phyloP scores from a whole-genome alignment of 2,113 vertebrate species.

The Forbesichthys papilliferus region DNA sequence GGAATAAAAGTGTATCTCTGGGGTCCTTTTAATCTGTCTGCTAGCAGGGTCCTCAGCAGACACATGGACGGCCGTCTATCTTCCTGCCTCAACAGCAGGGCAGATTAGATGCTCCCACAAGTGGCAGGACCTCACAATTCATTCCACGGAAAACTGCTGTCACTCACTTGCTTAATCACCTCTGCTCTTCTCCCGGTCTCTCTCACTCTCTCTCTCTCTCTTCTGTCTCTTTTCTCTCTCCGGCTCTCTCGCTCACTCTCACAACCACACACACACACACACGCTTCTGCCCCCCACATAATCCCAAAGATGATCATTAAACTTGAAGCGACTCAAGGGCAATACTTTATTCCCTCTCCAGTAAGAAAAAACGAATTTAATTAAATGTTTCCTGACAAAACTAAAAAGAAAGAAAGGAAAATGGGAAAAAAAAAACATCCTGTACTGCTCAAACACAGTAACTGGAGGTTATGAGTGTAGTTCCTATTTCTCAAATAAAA shows the following conservation, averaged over 20 bases:
- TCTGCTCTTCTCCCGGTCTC: constrained; percentile 3
- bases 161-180: constrained; percentile 54
- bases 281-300: constrained; percentile 18
- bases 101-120: constrained; percentile 54
- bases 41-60: constrained; percentile 40
- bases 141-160: constrained; percentile 52
- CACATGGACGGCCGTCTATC: constrained; percentile 43
- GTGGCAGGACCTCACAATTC: constrained; percentile 48
- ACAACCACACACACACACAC: constrained; percentile 6
- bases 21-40: constrained; percentile 40
- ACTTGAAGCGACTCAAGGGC: constrained; percentile 67
- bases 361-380: constrained; percentile 47
- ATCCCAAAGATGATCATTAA: constrained; percentile 53
- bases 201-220: constrained; percentile 11
- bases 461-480: constrained; percentile 46
- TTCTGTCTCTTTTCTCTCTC: not conserved
- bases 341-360: constrained; percentile 47
- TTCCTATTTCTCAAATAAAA: constrained; percentile 25
- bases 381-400: constrained; percentile 53
- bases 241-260: not conserved
- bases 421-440: too few species aligned
- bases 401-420: constrained; percentile 8
- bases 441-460: constrained; percentile 21
- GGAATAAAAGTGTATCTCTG: not conserved
- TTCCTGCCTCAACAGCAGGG: constrained; percentile 49